Evolutionary conservation across 2,888 invertebrate species (phyloP), one percentile per base, ranked within the genome.

Genomic region (Agrypnus murinus): DNA sequence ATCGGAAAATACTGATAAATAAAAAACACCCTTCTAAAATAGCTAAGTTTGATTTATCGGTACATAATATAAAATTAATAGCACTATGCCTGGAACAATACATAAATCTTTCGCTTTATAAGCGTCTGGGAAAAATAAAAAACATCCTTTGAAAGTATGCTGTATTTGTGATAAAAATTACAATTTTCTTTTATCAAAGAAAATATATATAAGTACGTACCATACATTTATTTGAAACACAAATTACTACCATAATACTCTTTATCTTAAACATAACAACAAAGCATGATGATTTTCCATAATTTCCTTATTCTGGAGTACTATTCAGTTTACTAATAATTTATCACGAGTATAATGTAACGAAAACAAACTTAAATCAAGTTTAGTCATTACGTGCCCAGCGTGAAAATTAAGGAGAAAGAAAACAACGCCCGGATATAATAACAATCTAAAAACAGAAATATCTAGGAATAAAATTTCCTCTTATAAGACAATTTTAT

Each of bases 351-450:
- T 38, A 36, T 48, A 48, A 48, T 31, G n/a, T 14, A 55, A 36
- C 55, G 36, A 55, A 55, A 55, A 55, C 38, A 55, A 55, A 55
- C 55, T 55, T 55, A 55, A 55, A 55, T 55, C 55, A 55, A 55
- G 55, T 36, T 15, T 9, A 17, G 1, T 15, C 15, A 36, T n/a
- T 50, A 55, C 55, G 55, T 55, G 55, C 17, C 17, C 55, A 8
- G 55, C 10, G 55, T 17, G 36, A 8, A 55, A 55, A 55, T 55
- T 15, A 55, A 36, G 34, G n/a, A 36, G 34, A 14, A 36, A 36
- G 17, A 55, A 55, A 55, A 36, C 32, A 55, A 36, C 10, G 12
- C 55, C 3, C 15, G 10, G 36, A 34, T 55, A 36, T 36, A 25
- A 5, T 7, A 55, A 15, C 55, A 55, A 40, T 40, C 14, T 36